Evolutionary conservation across 2,888 invertebrate species (phyloP), one percentile per base, ranked within the genome.

Genomic region (Nasonia oneida): DNA sequence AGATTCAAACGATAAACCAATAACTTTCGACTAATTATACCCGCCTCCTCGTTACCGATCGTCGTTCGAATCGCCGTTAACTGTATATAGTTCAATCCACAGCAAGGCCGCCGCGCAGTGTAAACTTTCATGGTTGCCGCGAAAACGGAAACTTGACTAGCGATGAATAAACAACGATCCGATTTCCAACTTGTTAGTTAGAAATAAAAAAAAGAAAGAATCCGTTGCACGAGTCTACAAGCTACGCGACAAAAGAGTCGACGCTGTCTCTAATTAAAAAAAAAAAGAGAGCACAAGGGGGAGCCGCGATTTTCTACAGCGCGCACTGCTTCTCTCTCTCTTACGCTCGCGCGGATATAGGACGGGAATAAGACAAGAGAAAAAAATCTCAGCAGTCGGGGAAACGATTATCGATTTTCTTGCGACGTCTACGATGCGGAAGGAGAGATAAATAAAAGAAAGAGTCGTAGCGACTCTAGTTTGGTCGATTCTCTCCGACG

Each of bases 341-440:
- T 77, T 1, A 4, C 37, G 3, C 33, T 57, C 61, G 42, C 47
- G 57, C 61, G n/a, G 14, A 53, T 53, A 37, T 53, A n/a, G 23
- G 42, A 42, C 50, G 61, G 12, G 33, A 57, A 37, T 37, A 37
- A 57, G 47, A 42, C 39, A 57, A 8, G 33, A 73, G 33, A 76
- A 85, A 76, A 85, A 81, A 81, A 81, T 77, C 70, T 76, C 73
- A 76, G 80, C 76, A 83, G 85, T 73, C 84, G 84, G 79, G 53
- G 81, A 78, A 85, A 85, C 76, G 85, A 85, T 85, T 79, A 85
- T 85, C 85, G 82, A 82, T 85, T 85, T 82, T 82, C 74, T 81
- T 77, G 75, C 73, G 75, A 42, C 29, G 42, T 73, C 29, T 37
- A 73, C 73, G 42, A 42, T 33, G 29, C 8, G 83, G 39, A 80